These are phyloP conservation scores for Acridotheres tristis DNA, from an alignment of 2,797 vertebrate genomes.

Conservation along the genomic window DNA sequence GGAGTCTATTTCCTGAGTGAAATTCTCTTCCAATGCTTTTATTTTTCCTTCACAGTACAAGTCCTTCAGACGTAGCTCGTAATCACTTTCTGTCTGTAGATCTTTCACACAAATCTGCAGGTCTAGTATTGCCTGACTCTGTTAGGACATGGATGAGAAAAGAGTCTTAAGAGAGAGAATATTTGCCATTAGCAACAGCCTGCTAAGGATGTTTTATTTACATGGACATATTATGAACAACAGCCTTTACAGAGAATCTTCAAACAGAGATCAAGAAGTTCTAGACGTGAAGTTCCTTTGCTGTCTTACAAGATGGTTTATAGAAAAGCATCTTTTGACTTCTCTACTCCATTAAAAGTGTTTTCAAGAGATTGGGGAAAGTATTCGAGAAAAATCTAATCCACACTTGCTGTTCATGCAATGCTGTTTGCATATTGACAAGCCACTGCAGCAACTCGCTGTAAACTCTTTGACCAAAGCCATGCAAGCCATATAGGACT, in stretches of 20 bases:
- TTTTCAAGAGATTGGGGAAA: background rate
- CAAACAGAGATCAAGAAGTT: background rate
- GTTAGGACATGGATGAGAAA: conserved; percentile 32
- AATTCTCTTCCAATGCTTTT: conserved; percentile 86
- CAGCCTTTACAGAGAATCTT: background rate
- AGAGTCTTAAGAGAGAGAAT: background rate
- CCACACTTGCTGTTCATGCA: background rate
- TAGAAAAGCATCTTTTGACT: background rate
- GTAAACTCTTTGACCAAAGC: background rate
- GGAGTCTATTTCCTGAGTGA: conserved; percentile 83
- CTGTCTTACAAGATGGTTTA: background rate
- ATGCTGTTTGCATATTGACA: background rate
- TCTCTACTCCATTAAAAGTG: background rate
- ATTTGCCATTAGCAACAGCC: background rate
- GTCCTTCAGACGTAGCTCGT: conserved; percentile 89
- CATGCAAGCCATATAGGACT: background rate
- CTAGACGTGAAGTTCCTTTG: background rate
- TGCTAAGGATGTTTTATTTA: background rate
- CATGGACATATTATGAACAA: background rate
- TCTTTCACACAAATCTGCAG: conserved; percentile 87
- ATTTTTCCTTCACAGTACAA: conserved; percentile 89
- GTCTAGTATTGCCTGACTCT: conserved; percentile 87
- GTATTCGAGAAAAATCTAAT: background rate
- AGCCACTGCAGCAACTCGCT: background rate
- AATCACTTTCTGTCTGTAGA: conserved; percentile 90